Evolutionary conservation across 53 echinoderm and acorn worm genomes (phyloP).

Genomic region (Arbacia lixula): DNA sequence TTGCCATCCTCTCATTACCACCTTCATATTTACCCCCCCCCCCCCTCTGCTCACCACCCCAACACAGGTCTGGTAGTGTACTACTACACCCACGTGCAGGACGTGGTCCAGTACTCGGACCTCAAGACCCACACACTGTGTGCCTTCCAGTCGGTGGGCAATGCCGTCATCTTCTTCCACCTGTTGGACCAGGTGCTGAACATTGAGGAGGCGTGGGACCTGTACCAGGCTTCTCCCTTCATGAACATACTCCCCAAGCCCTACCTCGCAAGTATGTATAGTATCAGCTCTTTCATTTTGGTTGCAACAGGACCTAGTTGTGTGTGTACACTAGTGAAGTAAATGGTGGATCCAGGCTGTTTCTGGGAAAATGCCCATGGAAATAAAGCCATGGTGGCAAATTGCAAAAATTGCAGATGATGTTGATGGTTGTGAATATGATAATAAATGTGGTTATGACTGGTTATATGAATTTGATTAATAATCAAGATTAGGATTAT

Average conservation of each 20-base stretch:
- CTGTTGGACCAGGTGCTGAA: slow-evolving; percentile 49
- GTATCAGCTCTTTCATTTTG: too few relatives aligned
- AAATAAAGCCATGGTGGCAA: too few relatives aligned
- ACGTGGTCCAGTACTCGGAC: slow-evolving; percentile 60
- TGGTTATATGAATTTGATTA: too few relatives aligned
- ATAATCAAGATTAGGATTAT: too few relatives aligned
- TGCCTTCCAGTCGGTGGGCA: slow-evolving; percentile 48
- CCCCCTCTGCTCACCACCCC: neutral
- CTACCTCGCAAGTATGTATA: slow-evolving; percentile 51
- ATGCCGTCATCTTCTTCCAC: slow-evolving; percentile 60
- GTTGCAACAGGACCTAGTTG: too few relatives aligned
- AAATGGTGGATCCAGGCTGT: too few relatives aligned
- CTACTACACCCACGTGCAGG: slow-evolving; percentile 57
- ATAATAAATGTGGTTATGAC: too few relatives aligned
- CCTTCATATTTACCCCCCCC: neutral
- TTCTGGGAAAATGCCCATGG: too few relatives aligned
- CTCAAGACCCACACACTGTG: slow-evolving; percentile 39
- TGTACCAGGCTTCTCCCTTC: slow-evolving; percentile 56
- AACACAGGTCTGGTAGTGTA: slow-evolving; percentile 56
- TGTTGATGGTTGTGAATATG: too few relatives aligned
- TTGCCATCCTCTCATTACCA: neutral
- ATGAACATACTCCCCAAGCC: slow-evolving; percentile 57
- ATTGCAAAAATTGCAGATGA: too few relatives aligned
- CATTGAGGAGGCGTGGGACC: slow-evolving; percentile 36
- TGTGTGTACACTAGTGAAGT: too few relatives aligned